Conservation (phyloP, 1,140 invertebrate species). For the Polypedilum pembai region DNA sequence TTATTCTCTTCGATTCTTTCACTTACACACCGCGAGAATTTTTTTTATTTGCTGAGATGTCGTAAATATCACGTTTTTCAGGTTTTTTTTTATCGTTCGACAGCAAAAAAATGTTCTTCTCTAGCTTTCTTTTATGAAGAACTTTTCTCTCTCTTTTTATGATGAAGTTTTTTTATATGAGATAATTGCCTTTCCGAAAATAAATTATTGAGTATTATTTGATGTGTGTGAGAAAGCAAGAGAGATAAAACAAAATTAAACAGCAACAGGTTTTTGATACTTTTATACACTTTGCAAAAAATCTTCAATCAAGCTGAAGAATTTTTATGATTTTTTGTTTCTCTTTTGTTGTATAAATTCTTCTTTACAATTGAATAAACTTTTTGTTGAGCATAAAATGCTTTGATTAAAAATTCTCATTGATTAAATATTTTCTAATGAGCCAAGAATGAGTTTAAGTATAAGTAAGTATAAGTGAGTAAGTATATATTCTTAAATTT, state of each 20-base stretch:
- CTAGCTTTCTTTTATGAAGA: too few relatives aligned
- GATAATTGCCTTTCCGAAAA: neutral
- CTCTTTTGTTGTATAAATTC: neutral
- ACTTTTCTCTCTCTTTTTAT: too few relatives aligned
- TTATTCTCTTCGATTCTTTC: too few relatives aligned
- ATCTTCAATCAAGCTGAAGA: neutral
- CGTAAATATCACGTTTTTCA: constrained; percentile 24
- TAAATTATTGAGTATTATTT: neutral
- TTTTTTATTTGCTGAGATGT: constrained; percentile 7
- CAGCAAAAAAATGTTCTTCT: neutral
- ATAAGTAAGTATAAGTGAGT: too few relatives aligned
- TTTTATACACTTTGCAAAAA: neutral
- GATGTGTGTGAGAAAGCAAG: too few relatives aligned
- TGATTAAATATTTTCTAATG: neutral
- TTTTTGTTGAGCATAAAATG: neutral
- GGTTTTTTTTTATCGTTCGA: constrained; percentile 26
- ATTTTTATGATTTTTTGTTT: neutral
- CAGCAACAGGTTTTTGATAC: constrained; percentile 21
- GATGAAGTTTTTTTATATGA: too few relatives aligned
- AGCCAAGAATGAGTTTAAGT: too few relatives aligned
- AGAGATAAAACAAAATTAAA: constrained; percentile 14
- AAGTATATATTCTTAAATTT: too few relatives aligned
- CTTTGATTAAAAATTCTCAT: constrained; percentile 6
- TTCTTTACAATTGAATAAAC: constrained; percentile 18
- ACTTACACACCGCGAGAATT: too few relatives aligned